Base-by-base conservation (phyloP, 1,140 invertebrate species). In the Oryctes rhinoceros region DNA sequence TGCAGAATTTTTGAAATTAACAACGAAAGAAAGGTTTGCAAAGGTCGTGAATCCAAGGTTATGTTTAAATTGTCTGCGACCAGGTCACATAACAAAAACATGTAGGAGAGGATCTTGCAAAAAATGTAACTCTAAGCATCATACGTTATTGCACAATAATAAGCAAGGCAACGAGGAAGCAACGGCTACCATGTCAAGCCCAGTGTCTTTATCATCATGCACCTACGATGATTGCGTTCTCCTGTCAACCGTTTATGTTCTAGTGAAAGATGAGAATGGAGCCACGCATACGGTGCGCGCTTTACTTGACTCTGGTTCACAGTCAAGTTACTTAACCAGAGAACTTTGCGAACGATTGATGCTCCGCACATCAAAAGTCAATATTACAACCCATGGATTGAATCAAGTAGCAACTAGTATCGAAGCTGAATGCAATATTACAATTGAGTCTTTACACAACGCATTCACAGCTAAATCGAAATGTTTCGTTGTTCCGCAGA, bases 401-500 rank as follows among this genome's bases (percentile, higher is more conserved):
- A 67, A n/a, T n/a, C n/a, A n/a, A n/a, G n/a, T n/a, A n/a, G n/a
- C n/a, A n/a, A 67, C 62, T 18, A 67, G 3, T 20, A 67, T 67
- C n/a, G 62, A 67, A 67, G n/a, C 62, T 1, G 62, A 67, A 67
- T 67, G 62, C 10, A 20, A 67, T 20, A 15, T 67, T 67, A 20
- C 3, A 67, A 76, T 20, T 67, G 15, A 67, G 24, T 67, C 62
- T 18, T 10, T 67, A 10, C 20, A 76, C n/a, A 80, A 76, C 30
- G 59, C 74, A 9, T 83, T 81, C 49, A 65, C n/a, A 10, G 15
- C 78, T 0, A 65, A 71, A 30, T 30, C 78, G 10, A 62, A n/a
- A 59, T 83, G 76, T 53, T 82, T 81, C 18, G 67, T 83, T 3
- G 59, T 81, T 3, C 18, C 78, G 10, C 10, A 78, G 74, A 82